Evolutionary conservation across 2,888 invertebrate species (phyloP).

Genomic region (Hyles lineata): DNA sequence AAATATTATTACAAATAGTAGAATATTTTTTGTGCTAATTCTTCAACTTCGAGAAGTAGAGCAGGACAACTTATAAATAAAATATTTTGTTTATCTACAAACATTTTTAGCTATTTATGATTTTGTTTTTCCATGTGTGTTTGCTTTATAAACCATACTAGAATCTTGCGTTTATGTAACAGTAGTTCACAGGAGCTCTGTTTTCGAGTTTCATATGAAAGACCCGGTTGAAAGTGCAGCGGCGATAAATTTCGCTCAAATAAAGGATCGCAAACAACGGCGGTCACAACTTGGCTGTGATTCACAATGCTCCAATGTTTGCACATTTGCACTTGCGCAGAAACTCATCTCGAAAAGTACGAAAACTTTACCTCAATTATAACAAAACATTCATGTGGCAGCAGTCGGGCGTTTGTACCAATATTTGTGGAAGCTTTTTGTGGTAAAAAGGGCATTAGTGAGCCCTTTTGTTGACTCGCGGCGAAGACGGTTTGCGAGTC

Average conservation of each 20-base stretch:
- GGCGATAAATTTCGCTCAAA: constrained; percentile 5
- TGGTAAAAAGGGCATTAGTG: constrained; percentile 84
- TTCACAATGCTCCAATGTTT: constrained; percentile 22
- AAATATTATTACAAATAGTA: too few species aligned
- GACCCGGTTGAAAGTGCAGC: background rate
- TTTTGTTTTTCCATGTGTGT: too few species aligned
- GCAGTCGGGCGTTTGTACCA: constrained; percentile 62
- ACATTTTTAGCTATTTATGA: too few species aligned
- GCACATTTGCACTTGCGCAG: constrained; percentile 23
- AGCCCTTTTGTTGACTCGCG: constrained; percentile 80
- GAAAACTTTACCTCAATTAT: constrained; percentile 22
- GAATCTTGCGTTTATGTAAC: too few species aligned
- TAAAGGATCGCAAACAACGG: constrained; percentile 5
- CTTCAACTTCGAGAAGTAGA: too few species aligned
- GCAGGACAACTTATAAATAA: too few species aligned
- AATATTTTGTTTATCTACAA: too few species aligned
- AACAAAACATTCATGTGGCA: constrained; percentile 42
- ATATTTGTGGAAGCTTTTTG: constrained; percentile 79
- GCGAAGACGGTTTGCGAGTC: constrained; percentile 83
- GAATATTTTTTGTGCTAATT: too few species aligned
- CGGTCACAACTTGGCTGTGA: constrained; percentile 18
- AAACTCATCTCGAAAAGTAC: constrained; percentile 28
- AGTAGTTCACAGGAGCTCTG: too few species aligned
- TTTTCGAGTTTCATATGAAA: background rate
- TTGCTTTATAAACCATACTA: too few species aligned